Base-by-base conservation (phyloP, 2,797 vertebrate genomes). In the Lacerta bilineata region DNA sequence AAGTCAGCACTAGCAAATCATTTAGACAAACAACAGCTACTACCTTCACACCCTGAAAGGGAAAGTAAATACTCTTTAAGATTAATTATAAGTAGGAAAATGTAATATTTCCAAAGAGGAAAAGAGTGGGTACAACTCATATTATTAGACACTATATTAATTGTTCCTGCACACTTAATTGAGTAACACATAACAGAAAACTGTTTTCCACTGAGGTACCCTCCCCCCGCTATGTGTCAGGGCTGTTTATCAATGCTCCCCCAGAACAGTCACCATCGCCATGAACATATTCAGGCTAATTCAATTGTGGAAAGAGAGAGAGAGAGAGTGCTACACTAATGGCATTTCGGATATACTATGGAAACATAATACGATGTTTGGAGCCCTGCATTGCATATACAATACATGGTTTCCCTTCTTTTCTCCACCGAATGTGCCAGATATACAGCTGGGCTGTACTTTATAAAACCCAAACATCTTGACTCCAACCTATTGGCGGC, bases 1-100 rank as follows among this genome's bases (percentile, higher is more conserved):
- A n/a, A n/a, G n/a, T n/a, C 95, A 96, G 97, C 96, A 95, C 80
- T 92, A 95, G 94, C 92, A 97, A 97, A 97, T 97, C 96, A 97
- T 96, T 91, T 95, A 95, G 94, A 95, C 87, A 92, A 94, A 94
- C 95, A 95, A 95, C 95, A 95, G 13, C 50, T 55, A 55, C 50
- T 55, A 55, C 50, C 95, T 88, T 95, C 88, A 87, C 89, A 90
- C 92, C 94, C 91, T 96, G 90, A 95, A 97, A 96, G 94, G 94
- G 93, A 95, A 96, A 95, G 93, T 95, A 97, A 97, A 97, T 96
- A 96, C 96, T 95, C 96, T 33, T 33, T 93, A 97, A 95, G 91
- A 96, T 90, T 93, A 95, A 95, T 90, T 92, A 91, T 92, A 93
- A 94, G 89, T 91, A 88, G 89, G 77, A 95, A 95, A 95, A 93